These are phyloP conservation scores for Lordiphosa stackelbergi DNA, from an alignment of 1,140 invertebrate species.

Conservation along the genomic window DNA sequence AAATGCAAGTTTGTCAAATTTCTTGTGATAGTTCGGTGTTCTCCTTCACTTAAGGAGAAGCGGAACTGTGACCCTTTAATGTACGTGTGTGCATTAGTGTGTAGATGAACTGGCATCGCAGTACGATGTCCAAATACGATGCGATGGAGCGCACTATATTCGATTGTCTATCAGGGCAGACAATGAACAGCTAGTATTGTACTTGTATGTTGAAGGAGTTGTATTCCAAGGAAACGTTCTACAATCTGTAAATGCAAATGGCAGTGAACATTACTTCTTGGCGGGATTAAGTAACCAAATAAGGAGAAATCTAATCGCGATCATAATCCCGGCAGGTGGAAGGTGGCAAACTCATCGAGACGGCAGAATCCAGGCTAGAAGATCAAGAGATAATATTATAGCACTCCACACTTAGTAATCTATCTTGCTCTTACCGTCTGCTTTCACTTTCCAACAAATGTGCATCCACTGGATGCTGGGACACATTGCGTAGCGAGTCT, in stretches of 20 bases:
- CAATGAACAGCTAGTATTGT: constrained; percentile 69
- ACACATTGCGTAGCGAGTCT: constrained; percentile 88
- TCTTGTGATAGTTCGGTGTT: constrained; percentile 56
- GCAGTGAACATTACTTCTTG: constrained; percentile 60
- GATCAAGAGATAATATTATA: background rate
- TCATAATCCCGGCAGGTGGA: constrained; percentile 72
- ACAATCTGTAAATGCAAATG: constrained; percentile 40
- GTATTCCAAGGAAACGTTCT: constrained; percentile 26
- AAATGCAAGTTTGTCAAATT: constrained; percentile 45
- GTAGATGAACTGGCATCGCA: constrained; percentile 8
- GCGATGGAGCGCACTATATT: constrained; percentile 71
- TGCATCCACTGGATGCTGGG: constrained; percentile 86
- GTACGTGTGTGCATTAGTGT: constrained; percentile 20
- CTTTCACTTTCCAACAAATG: constrained; percentile 91
- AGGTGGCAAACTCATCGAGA: constrained; percentile 76
- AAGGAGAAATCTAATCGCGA: constrained; percentile 48
- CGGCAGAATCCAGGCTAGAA: constrained; percentile 70
- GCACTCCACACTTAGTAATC: background rate
- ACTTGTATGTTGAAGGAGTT: constrained; percentile 34
- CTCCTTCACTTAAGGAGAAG: constrained; percentile 58
- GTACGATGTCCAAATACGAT: constrained; percentile 25
- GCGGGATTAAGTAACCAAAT: constrained; percentile 61
- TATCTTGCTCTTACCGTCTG: constrained; percentile 77
- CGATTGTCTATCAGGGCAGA: constrained; percentile 75
- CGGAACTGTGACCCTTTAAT: constrained; percentile 71